Evolutionary conservation across 1,140 invertebrate species (phyloP).

Genomic region (Drosophila malerkotliana): DNA sequence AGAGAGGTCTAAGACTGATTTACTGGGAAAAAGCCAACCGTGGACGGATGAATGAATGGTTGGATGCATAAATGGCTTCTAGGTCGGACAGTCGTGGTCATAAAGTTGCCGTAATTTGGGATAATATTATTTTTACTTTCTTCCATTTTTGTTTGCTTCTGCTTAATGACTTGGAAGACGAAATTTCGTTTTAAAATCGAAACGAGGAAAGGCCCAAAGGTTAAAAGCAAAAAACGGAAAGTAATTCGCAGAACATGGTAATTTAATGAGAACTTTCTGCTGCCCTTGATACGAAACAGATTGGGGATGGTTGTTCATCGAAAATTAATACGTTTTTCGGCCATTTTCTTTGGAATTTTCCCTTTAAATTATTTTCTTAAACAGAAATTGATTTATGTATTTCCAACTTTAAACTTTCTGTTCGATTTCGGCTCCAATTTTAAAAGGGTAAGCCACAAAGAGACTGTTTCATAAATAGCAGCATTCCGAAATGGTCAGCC

Average conservation of each 20-base stretch:
- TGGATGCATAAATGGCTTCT: constrained; percentile 23
- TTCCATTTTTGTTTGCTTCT: constrained; percentile 29
- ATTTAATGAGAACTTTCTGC: constrained; percentile 39
- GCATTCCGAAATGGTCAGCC: neutral
- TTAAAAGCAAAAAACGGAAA: constrained; percentile 14
- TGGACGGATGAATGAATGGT: constrained; percentile 2
- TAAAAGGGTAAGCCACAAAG: neutral
- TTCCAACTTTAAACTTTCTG: neutral
- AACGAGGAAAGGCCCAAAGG: constrained; percentile 27
- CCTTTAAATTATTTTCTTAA: neutral
- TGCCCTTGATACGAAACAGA: constrained; percentile 5
- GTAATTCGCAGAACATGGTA: constrained; percentile 39
- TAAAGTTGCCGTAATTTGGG: constrained; percentile 46
- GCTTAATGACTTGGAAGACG: constrained; percentile 42
- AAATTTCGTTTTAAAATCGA: constrained; percentile 18
- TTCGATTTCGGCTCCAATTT: neutral
- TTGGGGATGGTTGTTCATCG: neutral
- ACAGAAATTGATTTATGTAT: neutral
- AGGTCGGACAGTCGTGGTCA: constrained; percentile 39
- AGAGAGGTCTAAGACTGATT: constrained; percentile 1
- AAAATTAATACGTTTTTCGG: constrained; percentile 1
- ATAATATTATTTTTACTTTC: constrained; percentile 51
- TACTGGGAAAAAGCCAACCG: constrained; percentile 15
- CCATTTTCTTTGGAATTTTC: neutral
- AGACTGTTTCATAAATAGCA: neutral